A percentile compares a stretch with the other conserved stretches of the same genome.
Evolutionary conservation across 2,888 invertebrate species (phyloP).

Genomic region (Vannuccia rotundouncinata): DNA sequence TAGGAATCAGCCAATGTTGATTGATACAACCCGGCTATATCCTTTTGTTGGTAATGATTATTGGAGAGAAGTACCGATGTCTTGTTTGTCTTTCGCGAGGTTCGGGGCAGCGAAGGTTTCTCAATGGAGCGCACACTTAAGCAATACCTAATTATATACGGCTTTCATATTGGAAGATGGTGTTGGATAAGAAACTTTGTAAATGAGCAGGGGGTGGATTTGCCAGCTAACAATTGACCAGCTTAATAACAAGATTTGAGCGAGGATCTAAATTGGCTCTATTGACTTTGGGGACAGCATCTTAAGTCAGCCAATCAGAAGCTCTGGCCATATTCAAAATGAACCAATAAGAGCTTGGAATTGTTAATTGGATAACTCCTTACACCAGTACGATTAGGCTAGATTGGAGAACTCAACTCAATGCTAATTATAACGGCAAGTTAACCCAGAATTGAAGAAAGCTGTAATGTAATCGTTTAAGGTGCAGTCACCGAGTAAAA

Average conservation of each 20-base stretch:
- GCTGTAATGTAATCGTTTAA: background rate
- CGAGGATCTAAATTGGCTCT: background rate
- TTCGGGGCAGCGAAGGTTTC: background rate
- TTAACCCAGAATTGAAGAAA: background rate
- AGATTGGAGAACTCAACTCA: background rate
- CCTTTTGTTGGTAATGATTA: background rate
- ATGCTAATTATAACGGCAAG: constrained; percentile 9
- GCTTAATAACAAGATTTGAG: background rate
- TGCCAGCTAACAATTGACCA: background rate
- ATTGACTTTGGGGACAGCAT: background rate
- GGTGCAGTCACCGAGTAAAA: constrained; percentile 3
- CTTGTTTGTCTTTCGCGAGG: background rate
- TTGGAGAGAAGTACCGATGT: background rate
- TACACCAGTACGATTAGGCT: background rate
- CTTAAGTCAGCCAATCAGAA: background rate
- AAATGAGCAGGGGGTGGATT: background rate
- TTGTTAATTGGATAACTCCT: background rate
- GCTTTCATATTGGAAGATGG: background rate
- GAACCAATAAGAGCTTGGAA: background rate
- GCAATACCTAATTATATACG: background rate
- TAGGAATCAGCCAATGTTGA: background rate
- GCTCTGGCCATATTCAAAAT: background rate
- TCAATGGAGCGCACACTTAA: too few relatives aligned
- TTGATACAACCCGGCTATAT: too few relatives aligned
- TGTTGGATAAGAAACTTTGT: background rate